These are phyloP conservation scores for Ephialtes manifestator DNA, from an alignment of 2,888 invertebrate species.

Conservation along the genomic window DNA sequence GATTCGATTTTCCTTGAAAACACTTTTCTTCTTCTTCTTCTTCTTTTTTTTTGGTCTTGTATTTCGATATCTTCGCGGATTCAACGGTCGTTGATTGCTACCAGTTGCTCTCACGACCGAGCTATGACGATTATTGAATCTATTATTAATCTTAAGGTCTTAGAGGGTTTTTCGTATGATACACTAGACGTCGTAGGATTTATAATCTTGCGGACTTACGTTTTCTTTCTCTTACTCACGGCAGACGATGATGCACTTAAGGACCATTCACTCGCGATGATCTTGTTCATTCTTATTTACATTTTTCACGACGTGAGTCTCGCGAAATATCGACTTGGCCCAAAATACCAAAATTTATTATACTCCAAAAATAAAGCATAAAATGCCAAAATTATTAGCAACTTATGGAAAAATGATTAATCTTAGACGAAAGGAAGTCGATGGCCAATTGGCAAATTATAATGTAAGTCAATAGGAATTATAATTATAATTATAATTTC, in stretches of 20 bases:
- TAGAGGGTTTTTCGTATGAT: slow-evolving; percentile 77
- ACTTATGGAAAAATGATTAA: neutral
- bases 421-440: too few relatives aligned
- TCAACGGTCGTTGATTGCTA: slow-evolving; percentile 33
- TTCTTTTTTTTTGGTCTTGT: slow-evolving; percentile 22
- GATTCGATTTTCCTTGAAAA: slow-evolving; percentile 21
- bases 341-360: neutral
- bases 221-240: slow-evolving; percentile 29
- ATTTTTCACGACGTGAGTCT: slow-evolving; percentile 42
- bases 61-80: neutral
- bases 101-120: slow-evolving; percentile 46
- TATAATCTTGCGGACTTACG: slow-evolving; percentile 65
- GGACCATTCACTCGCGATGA: slow-evolving; percentile 27
- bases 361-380: neutral
- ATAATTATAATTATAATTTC: too few relatives aligned
- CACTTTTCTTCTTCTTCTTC: too few relatives aligned
- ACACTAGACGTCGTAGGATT: slow-evolving; percentile 83
- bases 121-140: slow-evolving; percentile 55
- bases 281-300: slow-evolving; percentile 64
- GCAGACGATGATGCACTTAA: slow-evolving; percentile 40
- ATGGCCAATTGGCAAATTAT: too few relatives aligned
- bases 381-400: neutral
- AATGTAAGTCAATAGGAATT: too few relatives aligned
- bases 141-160: slow-evolving; percentile 62
- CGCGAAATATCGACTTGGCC: neutral